Base-by-base conservation (phyloP, 2,797 vertebrate genomes). In the Pseudopleuronectes americanus region DNA sequence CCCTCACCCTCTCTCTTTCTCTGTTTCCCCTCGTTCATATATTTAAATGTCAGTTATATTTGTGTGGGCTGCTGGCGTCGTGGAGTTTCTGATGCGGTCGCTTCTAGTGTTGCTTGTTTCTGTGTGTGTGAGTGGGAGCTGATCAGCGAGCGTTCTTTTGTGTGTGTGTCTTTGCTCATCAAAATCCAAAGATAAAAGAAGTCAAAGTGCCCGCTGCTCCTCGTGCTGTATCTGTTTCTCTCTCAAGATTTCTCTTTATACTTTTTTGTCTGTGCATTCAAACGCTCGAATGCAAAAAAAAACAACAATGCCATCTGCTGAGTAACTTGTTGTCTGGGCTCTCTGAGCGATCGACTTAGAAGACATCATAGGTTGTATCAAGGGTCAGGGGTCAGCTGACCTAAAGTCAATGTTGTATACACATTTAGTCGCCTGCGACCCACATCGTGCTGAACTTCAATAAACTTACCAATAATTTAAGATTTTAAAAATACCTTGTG, bases 1-100 rank as follows among this genome's bases (percentile, higher is more conserved):
- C 76, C 71, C 71, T 68, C 64, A 65, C 64, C 70, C 71, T 75
- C 81, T 80, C 73, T 78, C 80, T 77, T 75, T 77, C 77, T 81
- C 75, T 72, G 79, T 87, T 79, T 82, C 77, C 89, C 84, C 67
- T 76, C 69, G 84, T 87, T 88, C 66, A 59, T 83, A 85, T 90
- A 84, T 88, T 87, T 90, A 89, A 90, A 92, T 91, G 87, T 90
- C 90, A 91, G 76, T 90, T 87, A 87, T 88, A 88, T 85, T 89
- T 89, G 90, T 91, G 88, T 88, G 89, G 89, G 87, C 82, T 84
- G 86, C 58, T 71, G 3, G 61, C 45, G 13, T 69, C 43, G 72
- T 76, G 74, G 64, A 85, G 87, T 85, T 12, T 90, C 88, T 84
- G 80, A 89, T 87, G 81, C 85, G 78, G 83, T 86, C 82, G 64